These are phyloP conservation scores for Myotis findleyi DNA, from an alignment of 2,797 vertebrate species.

Conservation along the genomic window DNA sequence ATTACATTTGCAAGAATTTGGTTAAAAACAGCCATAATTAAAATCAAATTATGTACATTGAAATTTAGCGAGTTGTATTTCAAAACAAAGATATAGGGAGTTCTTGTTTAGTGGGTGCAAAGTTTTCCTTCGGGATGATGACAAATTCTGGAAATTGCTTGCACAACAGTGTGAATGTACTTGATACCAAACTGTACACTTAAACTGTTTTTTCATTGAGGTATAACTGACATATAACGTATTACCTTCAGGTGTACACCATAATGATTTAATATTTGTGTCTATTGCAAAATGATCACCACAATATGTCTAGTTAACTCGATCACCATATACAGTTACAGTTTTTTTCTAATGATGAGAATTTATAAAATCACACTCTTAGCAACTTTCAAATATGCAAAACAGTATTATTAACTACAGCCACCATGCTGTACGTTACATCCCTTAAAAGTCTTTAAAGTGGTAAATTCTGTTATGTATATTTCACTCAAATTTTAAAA, in stretches of 20 bases:
- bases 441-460: not conserved
- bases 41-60: not conserved
- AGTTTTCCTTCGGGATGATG: not conserved
- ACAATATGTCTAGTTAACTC: not conserved
- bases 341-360: not conserved
- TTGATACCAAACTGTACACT: not conserved
- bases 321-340: not conserved
- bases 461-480: not conserved
- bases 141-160: not conserved
- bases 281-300: not conserved
- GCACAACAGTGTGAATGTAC: not conserved
- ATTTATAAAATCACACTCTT: not conserved
- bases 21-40: not conserved
- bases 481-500: not conserved
- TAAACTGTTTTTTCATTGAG: not conserved
- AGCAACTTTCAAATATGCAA: not conserved
- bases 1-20: not conserved
- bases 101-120: not conserved
- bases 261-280: not conserved
- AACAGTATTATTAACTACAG: not conserved
- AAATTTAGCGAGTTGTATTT: conserved; percentile 10
- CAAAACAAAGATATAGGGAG: not conserved
- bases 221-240: not conserved
- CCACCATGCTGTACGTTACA: no score
- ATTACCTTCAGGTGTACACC: not conserved